Evolutionary conservation across 2,888 invertebrate species (phyloP).

Genomic region (Lepidonotus clava): DNA sequence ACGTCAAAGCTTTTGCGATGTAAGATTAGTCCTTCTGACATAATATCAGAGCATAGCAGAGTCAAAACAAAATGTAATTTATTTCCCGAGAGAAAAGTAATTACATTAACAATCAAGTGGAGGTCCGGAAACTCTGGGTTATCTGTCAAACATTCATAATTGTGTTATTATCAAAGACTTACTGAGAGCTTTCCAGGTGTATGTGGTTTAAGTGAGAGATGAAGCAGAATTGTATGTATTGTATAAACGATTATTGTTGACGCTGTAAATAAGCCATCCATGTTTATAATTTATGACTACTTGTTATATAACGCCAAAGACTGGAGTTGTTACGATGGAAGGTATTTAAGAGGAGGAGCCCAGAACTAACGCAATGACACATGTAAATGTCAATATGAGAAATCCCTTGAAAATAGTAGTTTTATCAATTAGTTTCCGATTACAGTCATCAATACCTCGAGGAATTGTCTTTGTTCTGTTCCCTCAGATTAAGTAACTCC

Average conservation of each 20-base stretch:
- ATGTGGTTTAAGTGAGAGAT: neutral
- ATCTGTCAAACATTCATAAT: too few species aligned
- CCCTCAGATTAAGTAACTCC: neutral
- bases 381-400: neutral
- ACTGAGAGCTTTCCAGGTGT: neutral
- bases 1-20: constrained; percentile 4
- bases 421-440: neutral
- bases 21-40: neutral
- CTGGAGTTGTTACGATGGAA: neutral
- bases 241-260: neutral
- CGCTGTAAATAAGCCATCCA: neutral
- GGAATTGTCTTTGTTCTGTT: too few species aligned
- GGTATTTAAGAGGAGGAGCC: neutral
- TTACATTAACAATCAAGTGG: too few species aligned
- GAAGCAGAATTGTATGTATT: neutral
- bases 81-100: too few species aligned
- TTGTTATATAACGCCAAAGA: neutral
- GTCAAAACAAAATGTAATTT: neutral
- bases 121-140: too few species aligned
- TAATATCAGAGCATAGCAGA: neutral
- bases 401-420: neutral
- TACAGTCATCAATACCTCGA: neutral
- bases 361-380: neutral
- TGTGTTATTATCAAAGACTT: neutral
- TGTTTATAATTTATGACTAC: neutral